Percentiles rank a stretch among this genome's conserved stretches.
Conservation (phyloP, 2,888 invertebrate species). For the Sminthurinus aureus region DNA sequence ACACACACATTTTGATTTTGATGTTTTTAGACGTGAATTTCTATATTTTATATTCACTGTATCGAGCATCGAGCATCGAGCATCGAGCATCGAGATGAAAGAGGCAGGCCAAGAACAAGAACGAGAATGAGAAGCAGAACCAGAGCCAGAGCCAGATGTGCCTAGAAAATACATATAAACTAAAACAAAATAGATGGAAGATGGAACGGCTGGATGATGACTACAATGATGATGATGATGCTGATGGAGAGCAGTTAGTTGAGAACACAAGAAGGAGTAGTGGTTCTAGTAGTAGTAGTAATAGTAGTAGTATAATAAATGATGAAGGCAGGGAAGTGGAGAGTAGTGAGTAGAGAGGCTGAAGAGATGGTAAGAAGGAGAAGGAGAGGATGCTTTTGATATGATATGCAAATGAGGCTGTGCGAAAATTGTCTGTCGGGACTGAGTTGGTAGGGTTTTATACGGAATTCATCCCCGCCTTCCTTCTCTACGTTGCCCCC, state of each 20-base stretch:
- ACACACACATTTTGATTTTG: neutral
- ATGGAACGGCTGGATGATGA: slow-evolving; percentile 12
- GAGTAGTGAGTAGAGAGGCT: neutral
- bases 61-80: neutral
- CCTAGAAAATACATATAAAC: neutral
- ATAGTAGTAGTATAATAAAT: slow-evolving; percentile 18
- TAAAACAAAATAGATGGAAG: neutral
- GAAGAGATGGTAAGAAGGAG: neutral
- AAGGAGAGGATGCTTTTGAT: slow-evolving; percentile 40
- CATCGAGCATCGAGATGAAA: slow-evolving; percentile 3
- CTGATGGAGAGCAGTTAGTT: slow-evolving; percentile 15
- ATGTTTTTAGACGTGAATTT: slow-evolving; percentile 10
- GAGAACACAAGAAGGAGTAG: neutral
- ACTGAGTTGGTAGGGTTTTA: slow-evolving; percentile 35
- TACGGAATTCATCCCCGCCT: slow-evolving; percentile 44
- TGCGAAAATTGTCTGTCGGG: slow-evolving; percentile 52
- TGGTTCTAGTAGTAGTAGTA: neutral
- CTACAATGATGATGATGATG: neutral
- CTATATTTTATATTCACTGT: too few species aligned
- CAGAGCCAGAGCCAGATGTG: neutral
- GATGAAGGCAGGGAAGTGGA: slow-evolving; percentile 24
- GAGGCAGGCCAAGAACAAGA: neutral
- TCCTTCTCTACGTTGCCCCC: slow-evolving; percentile 49
- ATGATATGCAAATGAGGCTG: slow-evolving; percentile 53
- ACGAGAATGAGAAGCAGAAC: too few species aligned